Conservation (phyloP, 2,888 invertebrate genomes). For the Ophion ventricosus region DNA sequence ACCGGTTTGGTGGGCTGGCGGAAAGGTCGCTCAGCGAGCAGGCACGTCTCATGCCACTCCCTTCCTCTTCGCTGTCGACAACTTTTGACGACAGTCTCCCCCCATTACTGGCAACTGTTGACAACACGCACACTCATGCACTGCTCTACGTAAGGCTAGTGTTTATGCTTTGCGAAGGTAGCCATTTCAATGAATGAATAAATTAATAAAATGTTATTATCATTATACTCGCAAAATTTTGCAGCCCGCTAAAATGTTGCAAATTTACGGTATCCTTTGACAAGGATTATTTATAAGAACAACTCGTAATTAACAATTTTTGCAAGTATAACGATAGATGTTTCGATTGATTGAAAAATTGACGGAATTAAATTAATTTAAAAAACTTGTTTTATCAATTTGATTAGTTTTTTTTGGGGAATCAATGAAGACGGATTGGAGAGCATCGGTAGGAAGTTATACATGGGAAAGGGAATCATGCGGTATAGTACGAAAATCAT, state of each 20-base stretch:
- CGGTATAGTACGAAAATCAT: slow-evolving; percentile 70
- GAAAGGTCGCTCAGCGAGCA: slow-evolving; percentile 92
- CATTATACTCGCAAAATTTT: slow-evolving; percentile 19
- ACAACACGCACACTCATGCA: slow-evolving; percentile 82
- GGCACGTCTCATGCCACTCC: slow-evolving; percentile 89
- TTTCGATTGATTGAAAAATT: slow-evolving; percentile 43
- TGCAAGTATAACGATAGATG: slow-evolving; percentile 42
- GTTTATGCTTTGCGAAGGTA: slow-evolving; percentile 37
- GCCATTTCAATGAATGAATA: slow-evolving; percentile 33
- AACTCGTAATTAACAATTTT: neutral
- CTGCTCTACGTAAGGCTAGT: slow-evolving; percentile 68
- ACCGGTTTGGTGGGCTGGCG: slow-evolving; percentile 85
- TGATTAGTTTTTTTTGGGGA: slow-evolving; percentile 8
- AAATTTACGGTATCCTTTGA: neutral
- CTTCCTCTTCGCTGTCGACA: slow-evolving; percentile 83
- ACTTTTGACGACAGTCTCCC: slow-evolving; percentile 79
- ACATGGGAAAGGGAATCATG: slow-evolving; percentile 67
- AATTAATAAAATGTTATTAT: slow-evolving; percentile 6
- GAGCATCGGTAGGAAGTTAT: slow-evolving; percentile 16
- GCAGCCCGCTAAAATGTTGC: neutral
- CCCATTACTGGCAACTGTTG: slow-evolving; percentile 81
- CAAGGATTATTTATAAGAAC: neutral
- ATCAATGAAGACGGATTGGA: slow-evolving; percentile 15
- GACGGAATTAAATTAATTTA: slow-evolving; percentile 41
- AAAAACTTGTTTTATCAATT: slow-evolving; percentile 36